Base-by-base conservation (phyloP, 2,888 invertebrate species). In the Himalopsyche japonica region DNA sequence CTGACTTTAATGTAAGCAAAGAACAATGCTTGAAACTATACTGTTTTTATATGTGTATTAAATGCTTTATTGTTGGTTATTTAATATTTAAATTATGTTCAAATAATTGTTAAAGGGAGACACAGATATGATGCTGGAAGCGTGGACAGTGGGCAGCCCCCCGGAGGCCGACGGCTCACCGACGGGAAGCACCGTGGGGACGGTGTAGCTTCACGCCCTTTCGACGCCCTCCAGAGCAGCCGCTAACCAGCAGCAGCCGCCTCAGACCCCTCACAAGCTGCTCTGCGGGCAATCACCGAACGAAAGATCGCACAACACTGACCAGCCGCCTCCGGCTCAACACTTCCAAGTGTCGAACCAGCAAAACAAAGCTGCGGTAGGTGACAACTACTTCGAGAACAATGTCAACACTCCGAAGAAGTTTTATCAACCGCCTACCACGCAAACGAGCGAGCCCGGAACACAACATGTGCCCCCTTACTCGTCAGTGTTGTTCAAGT, bases 41-140 rank as follows among this genome's bases (percentile, higher is more conserved):
- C 12, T 1, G 15, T 7, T 12, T 0, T 15, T 43, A 43, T 3
- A n/a, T n/a, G n/a, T n/a, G n/a, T n/a, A n/a, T n/a, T n/a, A n/a
- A n/a, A n/a, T n/a, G n/a, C n/a, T n/a, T n/a, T n/a, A n/a, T n/a
- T 18, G 32, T 18, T 32, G 27, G 49, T 27, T 79, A 24, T 27
- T n/a, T 10, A 24, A n/a, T 79, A 43, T 79, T 32, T 47, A 30
- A 30, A 49, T 49, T 27, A 20, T 81, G 76, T 81, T 32, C 76
- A 30, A 3, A 30, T 30, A 27, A 18, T 85, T 91, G 92, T 92
- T 92, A 90, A 92, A 93, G 93, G 93, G 93, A 93, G 92, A 93
- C 93, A 93, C 93, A 93, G 92, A 93, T 93, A 92, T 93, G 93
- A 93, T 93, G 92, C 91, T 91, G 90, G 92, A 92, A 91, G 89